These are phyloP conservation scores for Celastrina argiolus DNA, from an alignment of 2,888 invertebrate genomes.

Conservation along the genomic window DNA sequence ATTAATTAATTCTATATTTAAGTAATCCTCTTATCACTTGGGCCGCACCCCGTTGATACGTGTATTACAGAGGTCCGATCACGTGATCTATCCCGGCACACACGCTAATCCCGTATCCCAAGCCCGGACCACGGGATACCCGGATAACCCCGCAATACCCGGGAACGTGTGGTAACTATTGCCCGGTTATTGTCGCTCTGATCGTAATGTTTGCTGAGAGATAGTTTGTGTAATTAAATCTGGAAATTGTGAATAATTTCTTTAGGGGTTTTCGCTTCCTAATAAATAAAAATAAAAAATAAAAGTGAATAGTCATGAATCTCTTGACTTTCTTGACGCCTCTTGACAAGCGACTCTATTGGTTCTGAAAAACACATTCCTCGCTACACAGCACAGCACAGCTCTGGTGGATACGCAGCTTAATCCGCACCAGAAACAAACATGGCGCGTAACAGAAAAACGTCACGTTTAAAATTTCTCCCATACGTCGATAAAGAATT, in stretches of 20 bases:
- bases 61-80: constrained; percentile 63
- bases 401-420: no score
- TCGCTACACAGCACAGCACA: no score
- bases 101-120: constrained; percentile 39
- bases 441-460: no score
- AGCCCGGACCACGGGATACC: not conserved
- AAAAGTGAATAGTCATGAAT: no score
- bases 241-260: not conserved
- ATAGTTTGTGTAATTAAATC: not conserved
- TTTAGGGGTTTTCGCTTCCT: no score
- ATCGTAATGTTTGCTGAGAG: not conserved
- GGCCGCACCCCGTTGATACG: constrained; percentile 40
- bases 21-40: constrained; percentile 33
- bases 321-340: no score
- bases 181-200: not conserved
- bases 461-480: no score
- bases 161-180: not conserved
- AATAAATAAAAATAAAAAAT: no score
- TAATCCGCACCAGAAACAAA: no score
- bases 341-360: no score
- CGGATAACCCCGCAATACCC: not conserved
- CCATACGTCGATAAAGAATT: not conserved
- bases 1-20: no score
- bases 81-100: constrained; percentile 61
- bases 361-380: no score